phyloP scores from a whole-genome alignment of 2,113 vertebrate genomes.

The Otis tarda region DNA sequence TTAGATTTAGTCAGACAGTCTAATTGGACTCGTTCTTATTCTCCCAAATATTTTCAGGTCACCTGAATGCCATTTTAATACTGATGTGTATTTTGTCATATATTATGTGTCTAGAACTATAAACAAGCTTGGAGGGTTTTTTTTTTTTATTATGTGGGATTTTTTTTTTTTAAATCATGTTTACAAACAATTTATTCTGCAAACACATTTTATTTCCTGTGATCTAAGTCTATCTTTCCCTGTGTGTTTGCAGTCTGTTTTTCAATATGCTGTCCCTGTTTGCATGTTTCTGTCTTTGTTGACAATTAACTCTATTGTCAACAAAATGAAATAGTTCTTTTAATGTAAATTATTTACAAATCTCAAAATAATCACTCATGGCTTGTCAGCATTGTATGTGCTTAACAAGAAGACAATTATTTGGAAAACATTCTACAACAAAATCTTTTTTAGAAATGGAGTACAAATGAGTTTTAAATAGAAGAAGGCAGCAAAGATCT shows the following conservation, averaged over 20 bases:
- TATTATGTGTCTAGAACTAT: not conserved
- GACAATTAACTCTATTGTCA: constrained; percentile 56
- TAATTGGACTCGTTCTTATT: not conserved
- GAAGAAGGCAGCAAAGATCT: not conserved
- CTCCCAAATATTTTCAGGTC: not conserved
- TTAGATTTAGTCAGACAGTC: not conserved
- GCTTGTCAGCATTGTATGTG: not conserved
- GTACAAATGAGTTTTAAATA: not conserved
- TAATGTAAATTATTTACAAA: constrained; percentile 33
- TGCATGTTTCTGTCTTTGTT: constrained; percentile 45
- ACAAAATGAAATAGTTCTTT: constrained; percentile 27
- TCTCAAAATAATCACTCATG: not conserved
- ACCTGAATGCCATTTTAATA: not conserved
- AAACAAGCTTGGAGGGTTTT: not conserved
- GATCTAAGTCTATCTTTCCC: constrained; percentile 16
- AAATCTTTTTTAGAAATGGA: not conserved
- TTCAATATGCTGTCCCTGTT: constrained; percentile 49
- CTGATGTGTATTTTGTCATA: not conserved
- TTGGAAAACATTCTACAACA: not conserved
- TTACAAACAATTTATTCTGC: constrained; percentile 30
- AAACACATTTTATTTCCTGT: constrained; percentile 35
- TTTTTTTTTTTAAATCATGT: not conserved
- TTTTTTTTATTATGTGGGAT: not conserved
- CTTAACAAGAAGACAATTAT: not conserved
- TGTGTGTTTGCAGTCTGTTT: constrained; percentile 43